Evolutionary conservation across 2,888 invertebrate species (phyloP), one percentile per base, ranked within the genome.

Genomic region (Heteropelma amictum): DNA sequence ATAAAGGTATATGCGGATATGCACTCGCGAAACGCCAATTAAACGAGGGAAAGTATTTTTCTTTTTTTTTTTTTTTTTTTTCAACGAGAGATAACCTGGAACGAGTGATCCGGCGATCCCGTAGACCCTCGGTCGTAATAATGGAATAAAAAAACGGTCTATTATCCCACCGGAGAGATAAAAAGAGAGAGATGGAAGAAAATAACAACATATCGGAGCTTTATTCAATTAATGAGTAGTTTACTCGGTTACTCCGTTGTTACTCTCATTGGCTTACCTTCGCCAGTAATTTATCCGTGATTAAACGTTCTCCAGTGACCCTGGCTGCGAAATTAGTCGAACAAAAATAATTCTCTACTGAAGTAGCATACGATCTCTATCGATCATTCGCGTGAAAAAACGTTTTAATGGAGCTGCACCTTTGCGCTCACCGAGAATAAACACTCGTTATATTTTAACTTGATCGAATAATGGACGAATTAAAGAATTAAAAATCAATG

Each of bases 211-310:
- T 30, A 28, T 21, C 14, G 12, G 19, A n/a, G n/a, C n/a, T 23
- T 72, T 67, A 72, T 72, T 72, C 67, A 67, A 67, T 72, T 67
- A 72, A 72, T 72, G 65, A 45, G 51, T 53, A 65, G 35, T 45
- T 28, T n/a, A 17, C 53, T 60, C 65, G 53, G 53, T 58, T 45
- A 60, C n/a, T n/a, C n/a, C n/a, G n/a, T n/a, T n/a, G n/a, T n/a
- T n/a, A n/a, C n/a, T n/a, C n/a, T n/a, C n/a, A n/a, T n/a, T n/a
- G n/a, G n/a, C n/a, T n/a, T n/a, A n/a, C n/a, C 19, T 21, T 60
- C 33, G 17, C 10, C 28, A 60, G 67, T 60, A 53, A 65, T 72
- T 72, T 58, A 72, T 65, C 65, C 35, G 19, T 14, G 8, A 42
- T 58, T 10, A 42, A 58, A 58, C 17, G 19, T 23, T 61, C 45